Base-by-base conservation (phyloP, 2,797 vertebrate genomes). In the Ataeniobius toweri region DNA sequence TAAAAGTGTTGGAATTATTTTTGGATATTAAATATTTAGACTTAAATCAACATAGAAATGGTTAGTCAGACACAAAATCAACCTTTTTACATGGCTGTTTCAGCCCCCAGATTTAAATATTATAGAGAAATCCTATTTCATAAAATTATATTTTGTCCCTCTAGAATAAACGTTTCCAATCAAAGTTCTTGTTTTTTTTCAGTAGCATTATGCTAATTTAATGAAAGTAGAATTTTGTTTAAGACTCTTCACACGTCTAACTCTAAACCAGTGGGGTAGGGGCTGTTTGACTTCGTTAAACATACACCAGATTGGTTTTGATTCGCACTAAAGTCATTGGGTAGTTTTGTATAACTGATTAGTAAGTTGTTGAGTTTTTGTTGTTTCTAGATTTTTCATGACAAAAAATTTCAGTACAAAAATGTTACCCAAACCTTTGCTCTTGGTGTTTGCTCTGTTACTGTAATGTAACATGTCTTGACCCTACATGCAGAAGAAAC, bases 401-500 rank as follows among this genome's bases (percentile, higher is more conserved):
- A 46, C 12, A 51, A 10, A 0, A 51, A 16, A 51, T 36, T 36
- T 36, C 36, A 3, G 36, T 36, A 36, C 36, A 18, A 51, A 13
- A 13, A 51, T 13, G 3, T 3, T 51, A 51, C 50, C 50, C 50
- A 51, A 51, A 51, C 50, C 12, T 51, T 51, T 9, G 13, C 50
- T 16, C 50, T 51, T 51, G 14, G 12, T 16, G 3, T 51, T 51
- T 53, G 18, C 51, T 53, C 18, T 53, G 16, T 53, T 20, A 53
- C 51, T 20, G 36, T 36, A 36, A 86, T 6, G 7, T 73, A 67
- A 79, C 14, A 77, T 41, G 48, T 67, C 26, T 70, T 48, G 10
- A 75, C 71, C 36, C n/a, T 39, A 2, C 26, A 18, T 48, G 58
- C 56, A 69, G 71, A 10, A 7, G 1, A 70, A 18, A 16, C 3